Percentiles rank a stretch among this genome's conserved stretches.
phyloP scores from a whole-genome alignment of 2,797 vertebrate species.

The Coregonus sp. region DNA sequence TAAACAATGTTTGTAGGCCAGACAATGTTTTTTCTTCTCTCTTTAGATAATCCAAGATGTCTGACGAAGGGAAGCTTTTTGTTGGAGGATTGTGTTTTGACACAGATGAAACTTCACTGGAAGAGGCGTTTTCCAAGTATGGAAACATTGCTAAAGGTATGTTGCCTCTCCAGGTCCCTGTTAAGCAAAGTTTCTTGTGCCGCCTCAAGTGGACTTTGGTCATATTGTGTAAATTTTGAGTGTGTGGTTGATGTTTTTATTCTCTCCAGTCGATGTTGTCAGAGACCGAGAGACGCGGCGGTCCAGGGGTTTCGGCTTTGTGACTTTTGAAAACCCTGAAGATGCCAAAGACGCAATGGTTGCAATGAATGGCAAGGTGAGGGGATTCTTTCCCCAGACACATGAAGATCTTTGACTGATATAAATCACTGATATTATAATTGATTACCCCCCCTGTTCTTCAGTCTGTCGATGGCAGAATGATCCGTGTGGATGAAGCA shows the following conservation, averaged over 20 bases:
- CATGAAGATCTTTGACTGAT: too few species aligned
- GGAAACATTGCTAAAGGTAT: slow-evolving; percentile 85
- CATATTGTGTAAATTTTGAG: neutral
- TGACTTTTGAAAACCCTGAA: slow-evolving; percentile 86
- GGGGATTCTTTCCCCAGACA: slow-evolving; percentile 1
- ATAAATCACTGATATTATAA: neutral
- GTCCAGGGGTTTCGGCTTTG: slow-evolving; percentile 86
- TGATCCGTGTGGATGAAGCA: slow-evolving; percentile 87
- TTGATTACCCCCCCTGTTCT: fast-evolving
- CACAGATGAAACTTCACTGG: slow-evolving; percentile 83
- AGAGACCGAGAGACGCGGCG: slow-evolving; percentile 84
- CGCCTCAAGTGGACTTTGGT: too few species aligned
- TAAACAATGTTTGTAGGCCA: neutral
- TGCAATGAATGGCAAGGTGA: slow-evolving; percentile 88
- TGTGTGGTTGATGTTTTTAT: neutral
- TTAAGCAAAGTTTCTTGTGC: too few species aligned
- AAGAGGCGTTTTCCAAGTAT: slow-evolving; percentile 85
- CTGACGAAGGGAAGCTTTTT: slow-evolving; percentile 87
- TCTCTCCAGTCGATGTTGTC: slow-evolving; percentile 79
- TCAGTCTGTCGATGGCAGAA: slow-evolving; percentile 83
- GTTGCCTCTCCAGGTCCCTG: neutral
- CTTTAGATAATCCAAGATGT: slow-evolving; percentile 54
- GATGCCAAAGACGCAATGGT: slow-evolving; percentile 86
- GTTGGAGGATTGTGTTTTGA: slow-evolving; percentile 87
- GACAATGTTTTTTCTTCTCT: neutral